Percentiles rank a stretch among this genome's conserved stretches.
phyloP scores from a whole-genome alignment of 2,113 vertebrate species.

The Hippocampus barbouri region DNA sequence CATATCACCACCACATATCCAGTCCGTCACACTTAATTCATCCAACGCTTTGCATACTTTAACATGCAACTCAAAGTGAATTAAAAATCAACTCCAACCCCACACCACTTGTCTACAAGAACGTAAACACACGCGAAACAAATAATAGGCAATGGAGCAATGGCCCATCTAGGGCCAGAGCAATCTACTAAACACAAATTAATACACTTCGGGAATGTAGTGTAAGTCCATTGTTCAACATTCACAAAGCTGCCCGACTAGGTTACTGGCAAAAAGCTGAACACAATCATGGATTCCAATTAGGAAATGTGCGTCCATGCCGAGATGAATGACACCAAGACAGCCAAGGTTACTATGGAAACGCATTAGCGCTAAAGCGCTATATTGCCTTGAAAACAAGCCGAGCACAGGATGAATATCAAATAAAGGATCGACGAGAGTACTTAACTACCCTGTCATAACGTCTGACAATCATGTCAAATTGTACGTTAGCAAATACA shows the following conservation, averaged over 20 bases:
- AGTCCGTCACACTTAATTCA: too few relatives aligned
- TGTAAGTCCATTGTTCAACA: background rate
- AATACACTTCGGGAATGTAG: too few relatives aligned
- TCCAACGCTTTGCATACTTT: too few relatives aligned
- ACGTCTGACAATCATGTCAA: background rate
- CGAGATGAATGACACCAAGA: slow-evolving; percentile 35
- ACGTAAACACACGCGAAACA: too few relatives aligned
- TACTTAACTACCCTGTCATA: too few relatives aligned
- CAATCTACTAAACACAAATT: background rate
- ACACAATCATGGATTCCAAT: slow-evolving; percentile 4
- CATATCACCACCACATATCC: background rate
- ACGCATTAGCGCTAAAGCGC: slow-evolving; percentile 51
- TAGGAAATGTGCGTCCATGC: slow-evolving; percentile 13
- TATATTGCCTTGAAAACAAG: slow-evolving; percentile 16
- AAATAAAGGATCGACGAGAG: background rate
- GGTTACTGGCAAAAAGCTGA: background rate
- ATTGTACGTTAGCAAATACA: background rate
- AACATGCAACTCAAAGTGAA: too few relatives aligned
- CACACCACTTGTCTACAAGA: too few relatives aligned
- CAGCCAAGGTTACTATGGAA: slow-evolving; percentile 72
- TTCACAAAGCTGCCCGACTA: background rate
- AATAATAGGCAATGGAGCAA: too few relatives aligned
- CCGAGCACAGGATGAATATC: background rate
- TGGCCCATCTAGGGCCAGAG: too few relatives aligned
- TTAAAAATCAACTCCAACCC: too few relatives aligned